Conservation (phyloP, 2,797 vertebrate genomes). For the Helostoma temminkii region DNA sequence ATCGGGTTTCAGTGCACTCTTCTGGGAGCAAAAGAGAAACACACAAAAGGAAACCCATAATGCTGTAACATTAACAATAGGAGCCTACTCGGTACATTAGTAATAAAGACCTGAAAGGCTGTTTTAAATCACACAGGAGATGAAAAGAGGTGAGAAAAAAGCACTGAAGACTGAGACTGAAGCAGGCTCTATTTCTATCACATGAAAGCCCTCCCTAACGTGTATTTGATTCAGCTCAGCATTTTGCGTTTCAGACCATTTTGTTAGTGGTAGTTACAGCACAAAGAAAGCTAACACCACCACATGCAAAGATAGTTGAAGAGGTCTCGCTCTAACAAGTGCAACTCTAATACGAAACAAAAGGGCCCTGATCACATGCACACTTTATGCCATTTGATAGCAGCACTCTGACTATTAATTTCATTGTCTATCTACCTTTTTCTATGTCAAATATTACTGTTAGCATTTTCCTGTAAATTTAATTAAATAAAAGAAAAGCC, state of each 20-base stretch:
- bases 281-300: conserved; percentile 38
- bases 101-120: conserved; percentile 64
- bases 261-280: conserved; percentile 17
- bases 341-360: conserved; percentile 19
- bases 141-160: conserved; percentile 58
- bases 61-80: conserved; percentile 69
- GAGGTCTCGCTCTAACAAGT: conserved; percentile 1
- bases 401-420: neutral
- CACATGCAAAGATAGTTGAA: conserved; percentile 7
- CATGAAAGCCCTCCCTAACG: conserved; percentile 14
- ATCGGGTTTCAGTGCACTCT: conserved; percentile 62
- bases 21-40: conserved; percentile 53
- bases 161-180: conserved; percentile 40
- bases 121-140: conserved; percentile 68
- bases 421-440: too few species aligned
- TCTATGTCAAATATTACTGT: conserved; percentile 6
- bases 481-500: conserved; percentile 1
- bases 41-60: conserved; percentile 75
- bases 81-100: conserved; percentile 63
- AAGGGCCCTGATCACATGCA: neutral
- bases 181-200: conserved; percentile 35
- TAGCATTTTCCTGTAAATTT: neutral
- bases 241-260: conserved; percentile 32
- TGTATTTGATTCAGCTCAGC: conserved; percentile 21
- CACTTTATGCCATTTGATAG: conserved; percentile 5